phyloP scores from a whole-genome alignment of 2,797 vertebrate genomes.

The Platalea minor region DNA sequence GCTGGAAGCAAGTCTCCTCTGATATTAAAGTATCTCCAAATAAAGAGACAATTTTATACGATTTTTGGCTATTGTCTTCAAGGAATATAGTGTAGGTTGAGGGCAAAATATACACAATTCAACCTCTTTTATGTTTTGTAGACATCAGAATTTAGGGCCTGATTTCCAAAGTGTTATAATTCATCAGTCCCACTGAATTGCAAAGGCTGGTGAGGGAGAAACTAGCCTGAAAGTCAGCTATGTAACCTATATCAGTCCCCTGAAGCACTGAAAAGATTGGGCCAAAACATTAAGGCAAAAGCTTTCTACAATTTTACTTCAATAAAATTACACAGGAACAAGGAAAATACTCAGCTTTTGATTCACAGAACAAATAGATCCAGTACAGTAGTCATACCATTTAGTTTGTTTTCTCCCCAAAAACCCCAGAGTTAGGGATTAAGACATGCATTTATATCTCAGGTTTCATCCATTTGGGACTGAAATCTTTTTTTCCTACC shows the following conservation, averaged over 20 bases:
- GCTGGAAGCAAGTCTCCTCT: constrained; percentile 19
- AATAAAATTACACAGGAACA: neutral
- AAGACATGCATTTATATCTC: neutral
- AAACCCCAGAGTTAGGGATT: neutral
- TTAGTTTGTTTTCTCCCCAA: neutral
- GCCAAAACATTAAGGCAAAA: neutral
- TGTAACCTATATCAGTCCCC: neutral
- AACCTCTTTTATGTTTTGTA: neutral
- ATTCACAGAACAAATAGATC: neutral
- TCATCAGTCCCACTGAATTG: neutral
- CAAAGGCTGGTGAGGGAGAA: neutral
- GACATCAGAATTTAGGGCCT: neutral
- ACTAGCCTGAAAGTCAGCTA: neutral
- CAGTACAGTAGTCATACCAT: neutral
- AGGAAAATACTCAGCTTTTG: neutral
- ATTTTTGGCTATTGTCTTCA: neutral
- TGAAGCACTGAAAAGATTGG: neutral
- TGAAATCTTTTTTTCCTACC: neutral
- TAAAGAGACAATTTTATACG: neutral
- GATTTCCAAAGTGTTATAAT: neutral
- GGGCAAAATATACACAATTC: neutral
- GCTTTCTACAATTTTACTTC: neutral
- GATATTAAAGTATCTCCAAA: neutral
- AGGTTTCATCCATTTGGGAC: neutral
- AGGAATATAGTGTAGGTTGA: neutral